Conservation (phyloP, 2,113 vertebrate genomes). For the Vicugna pacos region DNA sequence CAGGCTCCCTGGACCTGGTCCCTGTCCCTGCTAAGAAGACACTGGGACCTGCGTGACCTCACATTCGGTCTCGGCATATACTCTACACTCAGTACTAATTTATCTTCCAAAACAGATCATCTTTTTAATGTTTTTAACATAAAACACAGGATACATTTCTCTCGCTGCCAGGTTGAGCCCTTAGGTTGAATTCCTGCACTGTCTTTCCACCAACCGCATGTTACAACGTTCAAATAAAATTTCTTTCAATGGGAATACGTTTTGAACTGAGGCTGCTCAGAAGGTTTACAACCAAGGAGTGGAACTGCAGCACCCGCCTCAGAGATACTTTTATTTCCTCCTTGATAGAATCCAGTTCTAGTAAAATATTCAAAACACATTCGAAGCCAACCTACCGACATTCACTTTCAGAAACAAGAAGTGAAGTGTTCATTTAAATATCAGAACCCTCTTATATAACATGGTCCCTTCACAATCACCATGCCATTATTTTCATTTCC, state of each 20-base stretch:
- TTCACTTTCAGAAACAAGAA: constrained; percentile 62
- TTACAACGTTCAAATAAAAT: constrained; percentile 45
- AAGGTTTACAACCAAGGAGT: not conserved
- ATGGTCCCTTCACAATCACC: constrained; percentile 63
- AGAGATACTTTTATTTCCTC: constrained; percentile 54
- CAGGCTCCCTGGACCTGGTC: not conserved
- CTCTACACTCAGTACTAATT: not conserved
- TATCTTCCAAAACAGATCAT: not conserved
- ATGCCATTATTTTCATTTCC: constrained; percentile 72
- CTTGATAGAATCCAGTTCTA: not conserved
- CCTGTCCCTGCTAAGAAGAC: not conserved
- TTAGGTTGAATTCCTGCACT: not conserved
- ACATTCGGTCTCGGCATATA: not conserved
- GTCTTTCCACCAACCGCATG: constrained; percentile 16
- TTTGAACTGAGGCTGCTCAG: not conserved
- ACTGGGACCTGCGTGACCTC: not conserved
- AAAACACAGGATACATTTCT: not conserved
- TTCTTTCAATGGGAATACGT: not conserved
- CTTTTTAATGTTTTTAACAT: not conserved
- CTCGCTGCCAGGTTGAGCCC: not conserved
- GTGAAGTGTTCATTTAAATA: constrained; percentile 60
- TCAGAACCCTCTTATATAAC: constrained; percentile 42
- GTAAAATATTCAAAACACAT: constrained; percentile 69
- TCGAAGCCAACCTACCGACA: constrained; percentile 40
- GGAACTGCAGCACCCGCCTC: not conserved